phyloP scores from a whole-genome alignment of 1,140 invertebrate species.

The Linepithema humile region DNA sequence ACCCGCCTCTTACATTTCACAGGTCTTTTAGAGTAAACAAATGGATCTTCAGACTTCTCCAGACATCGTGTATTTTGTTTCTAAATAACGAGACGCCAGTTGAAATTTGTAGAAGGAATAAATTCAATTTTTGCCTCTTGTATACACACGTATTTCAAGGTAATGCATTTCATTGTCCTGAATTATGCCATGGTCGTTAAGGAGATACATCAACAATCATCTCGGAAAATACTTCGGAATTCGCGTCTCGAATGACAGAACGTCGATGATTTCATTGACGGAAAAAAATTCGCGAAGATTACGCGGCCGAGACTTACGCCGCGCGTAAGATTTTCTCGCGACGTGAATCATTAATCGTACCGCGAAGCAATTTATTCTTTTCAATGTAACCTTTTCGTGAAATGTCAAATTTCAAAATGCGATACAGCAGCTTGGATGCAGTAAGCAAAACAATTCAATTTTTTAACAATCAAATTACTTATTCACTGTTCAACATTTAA shows the following conservation, averaged over 20 bases:
- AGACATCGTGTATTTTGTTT: background rate
- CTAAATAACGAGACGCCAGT: background rate
- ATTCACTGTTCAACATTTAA: too few species aligned
- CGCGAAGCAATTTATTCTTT: background rate
- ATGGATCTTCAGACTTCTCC: background rate
- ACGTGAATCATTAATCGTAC: background rate
- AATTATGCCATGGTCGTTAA: background rate
- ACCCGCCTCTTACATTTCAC: background rate
- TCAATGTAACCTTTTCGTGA: too few species aligned
- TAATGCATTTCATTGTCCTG: background rate
- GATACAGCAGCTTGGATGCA: too few species aligned
- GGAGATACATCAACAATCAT: background rate
- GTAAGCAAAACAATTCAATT: too few species aligned
- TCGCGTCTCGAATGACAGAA: background rate
- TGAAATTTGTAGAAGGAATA: background rate
- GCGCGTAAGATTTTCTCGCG: background rate
- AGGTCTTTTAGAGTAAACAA: conserved; percentile 1
- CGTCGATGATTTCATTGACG: background rate
- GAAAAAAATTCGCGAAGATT: background rate
- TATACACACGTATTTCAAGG: background rate
- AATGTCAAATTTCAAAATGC: too few species aligned
- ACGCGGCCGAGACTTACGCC: background rate
- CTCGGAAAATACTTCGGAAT: background rate
- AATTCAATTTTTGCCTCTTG: background rate
- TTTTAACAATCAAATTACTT: too few species aligned